Evolutionary conservation across 2,797 vertebrate genomes (phyloP).

Genomic region (Leptatherina wallacei): DNA sequence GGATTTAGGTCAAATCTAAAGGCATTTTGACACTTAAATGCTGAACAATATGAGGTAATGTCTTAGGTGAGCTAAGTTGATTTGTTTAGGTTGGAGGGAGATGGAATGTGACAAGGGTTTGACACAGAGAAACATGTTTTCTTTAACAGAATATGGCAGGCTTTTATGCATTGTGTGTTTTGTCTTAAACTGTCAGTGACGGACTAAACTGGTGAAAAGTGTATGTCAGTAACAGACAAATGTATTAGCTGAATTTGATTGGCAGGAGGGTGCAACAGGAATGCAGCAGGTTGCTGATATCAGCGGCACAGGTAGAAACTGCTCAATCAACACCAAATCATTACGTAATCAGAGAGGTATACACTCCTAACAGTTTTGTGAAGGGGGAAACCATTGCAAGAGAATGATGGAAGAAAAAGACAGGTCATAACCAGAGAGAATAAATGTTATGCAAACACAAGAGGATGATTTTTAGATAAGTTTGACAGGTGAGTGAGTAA

Average conservation of each 20-base stretch:
- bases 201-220: conserved; percentile 34
- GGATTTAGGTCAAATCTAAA: conserved; percentile 23
- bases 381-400: conserved; percentile 17
- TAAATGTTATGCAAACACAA: conserved; percentile 22
- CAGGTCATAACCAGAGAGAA: conserved; percentile 25
- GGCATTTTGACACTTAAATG: conserved; percentile 15
- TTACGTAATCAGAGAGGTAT: conserved; percentile 69
- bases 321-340: conserved; percentile 69
- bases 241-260: conserved; percentile 53
- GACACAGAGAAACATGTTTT: conserved; percentile 43
- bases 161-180: conserved; percentile 31
- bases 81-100: conserved; percentile 7
- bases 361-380: conserved; percentile 15
- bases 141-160: conserved; percentile 22
- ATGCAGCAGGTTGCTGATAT: conserved; percentile 59
- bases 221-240: conserved; percentile 31
- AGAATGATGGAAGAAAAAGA: conserved; percentile 7
- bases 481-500: not conserved
- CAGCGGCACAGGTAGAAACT: conserved; percentile 59
- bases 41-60: conserved; percentile 6
- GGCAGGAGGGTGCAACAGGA: conserved; percentile 66
- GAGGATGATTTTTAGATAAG: conserved; percentile 1
- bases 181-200: conserved; percentile 5
- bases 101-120: conserved; percentile 42
- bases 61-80: conserved; percentile 14